phyloP scores from a whole-genome alignment of 2,113 vertebrate species.

The Calcarius ornatus region DNA sequence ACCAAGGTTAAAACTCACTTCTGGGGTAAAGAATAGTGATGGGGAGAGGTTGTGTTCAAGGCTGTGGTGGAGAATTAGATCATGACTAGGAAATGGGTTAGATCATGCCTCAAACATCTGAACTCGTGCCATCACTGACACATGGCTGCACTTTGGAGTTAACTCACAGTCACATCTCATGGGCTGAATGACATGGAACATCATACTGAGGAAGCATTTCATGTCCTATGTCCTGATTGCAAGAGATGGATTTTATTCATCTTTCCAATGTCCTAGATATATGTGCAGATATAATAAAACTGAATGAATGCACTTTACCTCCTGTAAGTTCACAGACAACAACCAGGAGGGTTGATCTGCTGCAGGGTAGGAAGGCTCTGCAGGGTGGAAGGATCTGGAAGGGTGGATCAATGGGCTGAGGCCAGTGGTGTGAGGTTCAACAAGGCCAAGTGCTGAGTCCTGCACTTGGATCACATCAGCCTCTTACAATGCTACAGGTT shows the following conservation, averaged over 20 bases:
- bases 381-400: neutral
- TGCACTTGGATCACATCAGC: neutral
- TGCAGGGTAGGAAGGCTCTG: neutral
- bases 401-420: no score
- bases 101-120: accelerated
- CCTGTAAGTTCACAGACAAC: neutral
- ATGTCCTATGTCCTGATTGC: neutral
- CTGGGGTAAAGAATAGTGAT: neutral
- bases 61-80: neutral
- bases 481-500: neutral
- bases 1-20: neutral
- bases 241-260: neutral
- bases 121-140: neutral
- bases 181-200: neutral
- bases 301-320: neutral
- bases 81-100: neutral
- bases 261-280: neutral
- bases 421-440: neutral
- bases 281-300: neutral
- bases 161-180: neutral
- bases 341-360: neutral
- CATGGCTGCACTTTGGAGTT: neutral
- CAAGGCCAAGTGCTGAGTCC: accelerated
- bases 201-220: neutral
- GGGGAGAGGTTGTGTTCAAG: neutral